phyloP scores from a whole-genome alignment of 1,140 invertebrate species.

The Berghia stephanieae region DNA sequence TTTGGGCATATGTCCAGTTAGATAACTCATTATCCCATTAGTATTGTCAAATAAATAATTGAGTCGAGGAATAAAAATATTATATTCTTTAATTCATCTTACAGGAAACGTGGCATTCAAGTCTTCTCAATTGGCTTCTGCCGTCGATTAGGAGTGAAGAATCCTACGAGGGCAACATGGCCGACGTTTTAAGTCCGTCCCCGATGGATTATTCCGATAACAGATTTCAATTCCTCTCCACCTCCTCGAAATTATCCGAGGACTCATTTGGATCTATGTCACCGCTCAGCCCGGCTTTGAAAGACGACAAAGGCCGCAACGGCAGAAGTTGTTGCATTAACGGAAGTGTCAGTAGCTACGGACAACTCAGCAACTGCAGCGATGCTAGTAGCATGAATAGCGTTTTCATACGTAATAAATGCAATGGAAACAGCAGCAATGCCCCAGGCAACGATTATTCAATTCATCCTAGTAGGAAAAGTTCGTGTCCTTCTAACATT shows the following conservation, averaged over 20 bases:
- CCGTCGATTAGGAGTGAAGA: not conserved
- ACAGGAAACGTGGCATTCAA: not conserved
- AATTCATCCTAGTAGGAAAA: not conserved
- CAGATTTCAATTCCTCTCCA: constrained; percentile 15
- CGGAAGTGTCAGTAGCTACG: no score
- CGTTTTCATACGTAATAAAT: not conserved
- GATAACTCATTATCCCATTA: not conserved
- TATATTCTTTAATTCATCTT: not conserved
- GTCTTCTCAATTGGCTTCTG: no score
- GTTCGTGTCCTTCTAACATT: not conserved
- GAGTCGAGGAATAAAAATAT: not conserved
- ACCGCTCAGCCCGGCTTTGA: not conserved
- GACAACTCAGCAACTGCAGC: not conserved
- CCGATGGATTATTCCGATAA: constrained; percentile 11
- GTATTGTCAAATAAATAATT: not conserved
- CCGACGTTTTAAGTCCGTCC: constrained; percentile 17
- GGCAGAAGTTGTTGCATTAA: not conserved
- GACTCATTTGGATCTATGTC: constrained; percentile 19
- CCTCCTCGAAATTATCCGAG: constrained; percentile 13
- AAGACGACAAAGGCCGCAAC: constrained; percentile 9
- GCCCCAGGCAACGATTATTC: not conserved
- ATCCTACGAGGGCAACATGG: not conserved
- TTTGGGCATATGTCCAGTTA: not conserved
- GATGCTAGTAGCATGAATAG: not conserved
- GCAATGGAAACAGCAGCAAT: constrained; percentile 8